These are phyloP conservation scores for Chrysaora quinquecirrha DNA, from an alignment of 30 jellyfish, hydroid and myxozoan genomes.

Conservation along the genomic window DNA sequence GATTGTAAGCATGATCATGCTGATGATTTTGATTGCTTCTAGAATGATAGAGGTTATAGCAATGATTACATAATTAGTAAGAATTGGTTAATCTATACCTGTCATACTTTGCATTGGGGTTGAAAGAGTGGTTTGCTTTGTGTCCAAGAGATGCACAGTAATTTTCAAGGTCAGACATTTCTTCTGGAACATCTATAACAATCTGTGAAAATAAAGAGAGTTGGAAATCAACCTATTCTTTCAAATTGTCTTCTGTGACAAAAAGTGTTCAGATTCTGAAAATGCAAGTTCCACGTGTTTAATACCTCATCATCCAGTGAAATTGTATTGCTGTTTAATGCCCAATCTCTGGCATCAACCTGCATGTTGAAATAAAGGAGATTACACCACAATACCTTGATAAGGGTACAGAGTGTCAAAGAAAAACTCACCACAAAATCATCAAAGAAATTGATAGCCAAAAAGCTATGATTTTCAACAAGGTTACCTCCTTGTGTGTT, in stretches of 20 bases:
- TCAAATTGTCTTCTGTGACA: too few species aligned
- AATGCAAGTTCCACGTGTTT: too few species aligned
- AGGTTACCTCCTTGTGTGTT: constrained; percentile 63
- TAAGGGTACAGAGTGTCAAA: neutral
- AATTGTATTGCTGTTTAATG: constrained; percentile 80
- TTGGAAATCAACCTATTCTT: too few species aligned
- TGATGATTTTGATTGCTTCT: too few species aligned
- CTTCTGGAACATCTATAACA: constrained; percentile 89
- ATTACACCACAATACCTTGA: neutral
- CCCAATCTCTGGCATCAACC: constrained; percentile 98
- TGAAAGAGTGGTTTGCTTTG: constrained; percentile 94
- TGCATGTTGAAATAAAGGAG: neutral
- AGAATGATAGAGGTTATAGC: too few species aligned
- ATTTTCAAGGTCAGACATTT: constrained; percentile 16
- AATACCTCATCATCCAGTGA: constrained; percentile 85
- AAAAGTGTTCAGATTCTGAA: too few species aligned
- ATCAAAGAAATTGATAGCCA: too few species aligned
- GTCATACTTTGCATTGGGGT: constrained; percentile 89
- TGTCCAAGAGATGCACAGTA: constrained; percentile 90
- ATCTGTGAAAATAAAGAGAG: constrained; percentile 28
- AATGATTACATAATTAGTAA: too few species aligned
- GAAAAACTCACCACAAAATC: too few species aligned
- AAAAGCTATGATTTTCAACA: too few species aligned
- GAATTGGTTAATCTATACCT: too few species aligned
- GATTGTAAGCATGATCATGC: too few species aligned